phyloP scores from a whole-genome alignment of 2,113 vertebrate species.

The Saimiri boliviensis region DNA sequence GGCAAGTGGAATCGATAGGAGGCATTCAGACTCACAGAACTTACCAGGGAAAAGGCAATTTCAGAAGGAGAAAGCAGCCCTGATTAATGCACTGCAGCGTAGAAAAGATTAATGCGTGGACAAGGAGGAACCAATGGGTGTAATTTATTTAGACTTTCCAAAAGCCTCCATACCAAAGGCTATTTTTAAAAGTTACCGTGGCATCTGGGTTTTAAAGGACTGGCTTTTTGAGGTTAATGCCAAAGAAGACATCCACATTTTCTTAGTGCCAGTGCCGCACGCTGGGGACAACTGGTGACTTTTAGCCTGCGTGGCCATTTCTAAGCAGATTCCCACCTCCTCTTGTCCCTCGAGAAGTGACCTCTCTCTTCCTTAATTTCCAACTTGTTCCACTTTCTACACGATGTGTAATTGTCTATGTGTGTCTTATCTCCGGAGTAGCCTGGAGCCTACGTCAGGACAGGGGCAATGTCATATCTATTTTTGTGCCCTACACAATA shows the following conservation, averaged over 20 bases:
- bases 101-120: slow-evolving; percentile 65
- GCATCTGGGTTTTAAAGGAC: slow-evolving; percentile 47
- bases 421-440: background rate
- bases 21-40: background rate
- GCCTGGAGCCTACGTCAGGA: background rate
- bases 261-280: background rate
- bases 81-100: slow-evolving; percentile 18
- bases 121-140: slow-evolving; percentile 34
- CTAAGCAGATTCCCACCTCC: background rate
- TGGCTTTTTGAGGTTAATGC: background rate
- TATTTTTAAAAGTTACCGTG: slow-evolving; percentile 14
- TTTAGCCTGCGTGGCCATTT: background rate
- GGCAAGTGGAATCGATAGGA: fast-evolving
- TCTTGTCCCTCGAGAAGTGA: background rate
- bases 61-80: background rate
- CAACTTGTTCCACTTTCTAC: background rate
- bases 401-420: background rate
- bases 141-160: slow-evolving; percentile 70
- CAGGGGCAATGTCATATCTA: background rate
- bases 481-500: background rate
- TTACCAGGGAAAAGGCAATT: background rate
- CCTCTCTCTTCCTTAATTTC: background rate
- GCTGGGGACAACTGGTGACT: background rate
- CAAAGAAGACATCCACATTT: background rate
- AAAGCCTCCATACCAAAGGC: background rate